These are phyloP conservation scores for Cerastoderma edule DNA, from an alignment of 2,888 invertebrate genomes.

Conservation along the genomic window DNA sequence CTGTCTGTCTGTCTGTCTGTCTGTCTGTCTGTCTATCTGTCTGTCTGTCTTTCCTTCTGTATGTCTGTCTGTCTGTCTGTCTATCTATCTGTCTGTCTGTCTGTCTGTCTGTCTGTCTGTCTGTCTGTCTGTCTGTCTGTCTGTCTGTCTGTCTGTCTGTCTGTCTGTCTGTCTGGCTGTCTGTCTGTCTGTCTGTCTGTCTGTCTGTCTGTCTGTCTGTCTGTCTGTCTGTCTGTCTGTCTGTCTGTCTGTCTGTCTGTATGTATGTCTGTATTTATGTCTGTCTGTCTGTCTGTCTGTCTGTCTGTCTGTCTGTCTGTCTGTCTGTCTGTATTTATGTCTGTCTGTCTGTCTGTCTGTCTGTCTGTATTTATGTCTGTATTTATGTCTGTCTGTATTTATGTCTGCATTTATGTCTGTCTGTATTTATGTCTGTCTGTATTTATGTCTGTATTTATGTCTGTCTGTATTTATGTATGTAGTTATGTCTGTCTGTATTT, in stretches of 20 bases:
- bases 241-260: slow-evolving; percentile 1
- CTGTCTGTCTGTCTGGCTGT: background rate
- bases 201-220: slow-evolving; percentile 1
- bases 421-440: background rate
- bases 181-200: slow-evolving; percentile 1
- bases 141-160: slow-evolving; percentile 1
- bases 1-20: slow-evolving; percentile 1
- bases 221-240: slow-evolving; percentile 1
- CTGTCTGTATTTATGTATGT: background rate
- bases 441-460: background rate
- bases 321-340: background rate
- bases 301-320: slow-evolving; percentile 1
- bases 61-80: background rate
- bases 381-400: background rate
- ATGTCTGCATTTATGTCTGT: background rate
- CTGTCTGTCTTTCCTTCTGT: background rate
- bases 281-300: slow-evolving; percentile 1
- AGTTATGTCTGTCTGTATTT: background rate
- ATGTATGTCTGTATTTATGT: background rate
- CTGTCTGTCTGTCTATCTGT: background rate
- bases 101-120: slow-evolving; percentile 1
- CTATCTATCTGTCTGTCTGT: background rate
- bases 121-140: slow-evolving; percentile 1
- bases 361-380: background rate
- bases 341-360: slow-evolving; percentile 1